These are phyloP conservation scores for Platichthys stellatus DNA, from an alignment of 2,113 vertebrate species.

Conservation along the genomic window DNA sequence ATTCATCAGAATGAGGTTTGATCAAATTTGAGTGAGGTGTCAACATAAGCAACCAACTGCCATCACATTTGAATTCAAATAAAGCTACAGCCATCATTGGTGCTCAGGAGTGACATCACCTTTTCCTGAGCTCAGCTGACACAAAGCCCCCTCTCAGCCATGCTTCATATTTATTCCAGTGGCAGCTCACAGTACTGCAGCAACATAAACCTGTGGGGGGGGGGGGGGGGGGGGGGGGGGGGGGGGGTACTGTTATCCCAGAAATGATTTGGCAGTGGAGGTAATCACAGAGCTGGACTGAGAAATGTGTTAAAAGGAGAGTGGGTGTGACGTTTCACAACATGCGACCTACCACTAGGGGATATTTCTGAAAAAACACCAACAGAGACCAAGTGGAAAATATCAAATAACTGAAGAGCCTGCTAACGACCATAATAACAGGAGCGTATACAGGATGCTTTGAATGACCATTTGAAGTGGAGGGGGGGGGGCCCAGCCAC, in stretches of 20 bases:
- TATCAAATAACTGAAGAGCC: too few relatives aligned
- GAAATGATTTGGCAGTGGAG: too few relatives aligned
- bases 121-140: neutral
- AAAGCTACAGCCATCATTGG: slow-evolving; percentile 45
- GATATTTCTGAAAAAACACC: too few relatives aligned
- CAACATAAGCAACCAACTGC: slow-evolving; percentile 13
- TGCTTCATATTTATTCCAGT: neutral
- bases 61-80: slow-evolving; percentile 26
- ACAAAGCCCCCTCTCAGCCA: neutral
- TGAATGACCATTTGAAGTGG: neutral
- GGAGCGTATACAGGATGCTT: neutral
- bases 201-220: neutral
- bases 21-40: neutral
- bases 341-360: too few relatives aligned
- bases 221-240: too few relatives aligned
- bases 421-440: neutral
- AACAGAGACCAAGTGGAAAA: too few relatives aligned
- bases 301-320: too few relatives aligned
- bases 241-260: too few relatives aligned
- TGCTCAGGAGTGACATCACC: slow-evolving; percentile 16
- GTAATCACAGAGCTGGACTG: too few relatives aligned
- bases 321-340: too few relatives aligned
- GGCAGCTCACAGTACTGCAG: neutral
- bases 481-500: neutral
- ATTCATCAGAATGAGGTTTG: neutral